Evolutionary conservation across 2,113 vertebrate species (phyloP).

Genomic region (Nothobranchius kuhntae): DNA sequence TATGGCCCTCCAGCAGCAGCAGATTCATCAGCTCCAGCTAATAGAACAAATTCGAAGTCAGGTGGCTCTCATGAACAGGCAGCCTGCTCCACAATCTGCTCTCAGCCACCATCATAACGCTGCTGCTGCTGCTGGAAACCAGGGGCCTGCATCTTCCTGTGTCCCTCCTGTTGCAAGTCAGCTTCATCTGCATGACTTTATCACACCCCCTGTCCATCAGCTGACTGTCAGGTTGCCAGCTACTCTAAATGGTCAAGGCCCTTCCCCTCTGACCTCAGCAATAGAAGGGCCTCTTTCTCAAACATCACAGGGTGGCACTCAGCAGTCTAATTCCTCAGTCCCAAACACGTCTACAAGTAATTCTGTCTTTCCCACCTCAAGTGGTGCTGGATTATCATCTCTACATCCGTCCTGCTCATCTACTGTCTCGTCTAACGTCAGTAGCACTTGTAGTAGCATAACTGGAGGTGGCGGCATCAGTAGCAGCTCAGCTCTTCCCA

Average conservation of each 20-base stretch:
- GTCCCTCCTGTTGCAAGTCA: conserved; percentile 80
- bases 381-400: conserved; percentile 73
- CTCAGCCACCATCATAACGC: conserved; percentile 78
- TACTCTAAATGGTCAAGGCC: conserved; percentile 72
- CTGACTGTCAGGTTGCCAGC: conserved; percentile 84
- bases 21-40: conserved; percentile 96
- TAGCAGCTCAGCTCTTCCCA: conserved; percentile 79
- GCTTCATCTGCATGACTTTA: conserved; percentile 88
- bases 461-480: conserved; percentile 63
- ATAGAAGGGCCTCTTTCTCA: conserved; percentile 83
- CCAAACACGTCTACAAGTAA: conserved; percentile 79
- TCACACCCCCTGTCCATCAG: conserved; percentile 84
- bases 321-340: conserved; percentile 80
- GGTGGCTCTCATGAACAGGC: conserved; percentile 94
- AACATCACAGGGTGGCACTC: conserved; percentile 82
- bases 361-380: conserved; percentile 72
- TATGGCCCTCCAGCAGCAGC: conserved; percentile 96
- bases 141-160: conserved; percentile 71
- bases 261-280: conserved; percentile 75
- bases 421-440: conserved; percentile 74
- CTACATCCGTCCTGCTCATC: conserved; percentile 78
- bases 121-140: conserved; percentile 57
- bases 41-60: conserved; percentile 98
- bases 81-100: conserved; percentile 79
- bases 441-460: conserved; percentile 63